Percentiles rank a stretch among this genome's conserved stretches.
phyloP scores from a whole-genome alignment of 2,113 vertebrate species.

The Drymodes brunneopygia region DNA sequence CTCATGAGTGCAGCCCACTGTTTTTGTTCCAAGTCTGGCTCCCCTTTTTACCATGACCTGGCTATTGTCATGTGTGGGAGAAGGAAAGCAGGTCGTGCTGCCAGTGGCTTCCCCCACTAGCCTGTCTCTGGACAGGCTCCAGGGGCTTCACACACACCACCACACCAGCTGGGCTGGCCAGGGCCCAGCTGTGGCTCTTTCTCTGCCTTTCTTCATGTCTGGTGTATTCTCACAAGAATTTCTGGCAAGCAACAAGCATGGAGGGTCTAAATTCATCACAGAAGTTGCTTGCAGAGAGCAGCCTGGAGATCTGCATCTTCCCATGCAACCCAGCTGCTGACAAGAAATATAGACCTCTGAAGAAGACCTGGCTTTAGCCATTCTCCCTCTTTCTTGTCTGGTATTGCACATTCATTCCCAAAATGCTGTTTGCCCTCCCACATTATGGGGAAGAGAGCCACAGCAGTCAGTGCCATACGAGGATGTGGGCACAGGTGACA shows the following conservation, averaged over 20 bases:
- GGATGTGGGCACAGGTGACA: background rate
- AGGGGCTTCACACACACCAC: background rate
- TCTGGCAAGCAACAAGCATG: background rate
- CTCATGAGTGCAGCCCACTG: background rate
- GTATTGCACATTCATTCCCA: background rate
- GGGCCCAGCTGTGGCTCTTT: background rate
- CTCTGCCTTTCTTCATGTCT: background rate
- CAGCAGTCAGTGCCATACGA: background rate
- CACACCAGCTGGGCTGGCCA: background rate
- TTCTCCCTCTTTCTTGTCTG: background rate
- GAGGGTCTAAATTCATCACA: background rate
- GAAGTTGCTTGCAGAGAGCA: background rate
- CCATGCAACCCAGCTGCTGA: background rate
- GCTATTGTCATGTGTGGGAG: background rate
- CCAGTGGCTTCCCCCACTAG: background rate
- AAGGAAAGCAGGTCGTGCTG: background rate
- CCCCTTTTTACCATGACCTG: background rate
- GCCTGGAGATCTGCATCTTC: background rate
- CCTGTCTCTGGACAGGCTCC: background rate
- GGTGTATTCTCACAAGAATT: background rate
- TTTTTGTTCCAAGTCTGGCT: background rate
- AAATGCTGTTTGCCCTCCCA: background rate
- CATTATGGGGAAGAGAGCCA: rapidly evolving
- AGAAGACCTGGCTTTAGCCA: background rate
- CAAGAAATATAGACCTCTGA: background rate